Evolutionary conservation across 2,113 vertebrate genomes (phyloP), one percentile per base, ranked within the genome.

Genomic region (Dicentrarchus labrax): DNA sequence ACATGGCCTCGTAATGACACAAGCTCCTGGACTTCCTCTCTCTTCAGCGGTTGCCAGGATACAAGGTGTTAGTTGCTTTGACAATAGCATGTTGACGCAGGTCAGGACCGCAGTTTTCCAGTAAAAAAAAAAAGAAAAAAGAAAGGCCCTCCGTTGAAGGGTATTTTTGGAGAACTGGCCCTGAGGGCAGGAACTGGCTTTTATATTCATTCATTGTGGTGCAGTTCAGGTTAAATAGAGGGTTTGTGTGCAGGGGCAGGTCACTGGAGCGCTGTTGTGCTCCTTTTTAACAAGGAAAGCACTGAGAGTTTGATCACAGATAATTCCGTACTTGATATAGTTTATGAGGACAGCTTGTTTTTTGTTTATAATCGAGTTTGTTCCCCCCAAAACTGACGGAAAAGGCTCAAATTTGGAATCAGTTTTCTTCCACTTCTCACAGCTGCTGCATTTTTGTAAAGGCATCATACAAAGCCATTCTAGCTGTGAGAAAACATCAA

Each of bases 51-150:
- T 91, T 91, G 90, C 92, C 84, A 86, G 86, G 93, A 93, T 88
- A 91, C 89, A 53, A 85, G 81, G 84, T 87, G 89, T 92, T 87
- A 41, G 80, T 78, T 70, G 67, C 80, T 80, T 74, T 79, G 67
- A 94, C 93, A 94, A 94, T 92, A 83, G 90, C 85, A 15, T 88
- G 86, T 86, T 93, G 93, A 95, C 84, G 89, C 91, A 94, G 85
- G 88, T 88, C 67, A 72, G 72, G 59, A 36, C 71, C 0, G 8
- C 84, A 72, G 70, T 89, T 89, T 91, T 86, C 84, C 90, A 89
- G 77, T 82, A 8, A 72, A 69, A 53, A 82, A 77, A 75, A 68
- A 60, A 80, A 36, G 36, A 59, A 72, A 72, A 17, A 59, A 45
- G 51, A 24, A 17, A 70, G 43, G 41, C 39, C 5, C 10, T 39